These are phyloP conservation scores for Clangula hyemalis DNA, from an alignment of 2,797 vertebrate genomes.

Conservation along the genomic window DNA sequence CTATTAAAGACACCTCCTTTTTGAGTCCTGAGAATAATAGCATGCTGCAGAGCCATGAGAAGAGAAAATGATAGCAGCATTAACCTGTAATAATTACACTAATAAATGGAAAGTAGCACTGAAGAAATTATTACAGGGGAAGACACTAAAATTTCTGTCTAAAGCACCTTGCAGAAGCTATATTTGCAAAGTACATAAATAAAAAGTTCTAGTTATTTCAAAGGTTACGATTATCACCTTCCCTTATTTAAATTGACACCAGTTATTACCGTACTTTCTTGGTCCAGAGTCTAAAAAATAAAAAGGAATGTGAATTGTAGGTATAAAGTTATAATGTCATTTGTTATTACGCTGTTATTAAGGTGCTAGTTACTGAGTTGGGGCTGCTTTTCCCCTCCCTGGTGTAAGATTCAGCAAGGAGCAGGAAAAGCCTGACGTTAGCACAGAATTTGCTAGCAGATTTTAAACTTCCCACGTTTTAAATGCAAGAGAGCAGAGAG, in stretches of 20 bases:
- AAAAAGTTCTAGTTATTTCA: constrained; percentile 64
- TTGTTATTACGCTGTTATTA: constrained; percentile 47
- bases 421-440: neutral
- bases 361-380: constrained; percentile 28
- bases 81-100: constrained; percentile 72
- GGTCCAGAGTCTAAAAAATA: neutral
- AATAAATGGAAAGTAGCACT: constrained; percentile 67
- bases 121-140: constrained; percentile 48
- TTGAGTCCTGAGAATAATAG: constrained; percentile 60
- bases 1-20: constrained; percentile 65
- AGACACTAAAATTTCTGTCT: constrained; percentile 58
- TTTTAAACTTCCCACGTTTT: neutral
- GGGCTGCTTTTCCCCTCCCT: neutral
- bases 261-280: constrained; percentile 29
- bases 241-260: constrained; percentile 62
- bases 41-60: constrained; percentile 41
- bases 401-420: neutral
- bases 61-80: constrained; percentile 56
- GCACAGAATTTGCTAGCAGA: neutral
- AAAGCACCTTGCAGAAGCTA: constrained; percentile 54
- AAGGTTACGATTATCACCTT: constrained; percentile 57
- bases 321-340: constrained; percentile 38
- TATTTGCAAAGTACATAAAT: constrained; percentile 62
- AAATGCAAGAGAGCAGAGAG: rapidly evolving
- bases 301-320: neutral